Percentiles rank a stretch among this genome's conserved stretches.
These are phyloP conservation scores for Cancer borealis DNA, from an alignment of 2,888 invertebrate genomes.

Conservation along the genomic window DNA sequence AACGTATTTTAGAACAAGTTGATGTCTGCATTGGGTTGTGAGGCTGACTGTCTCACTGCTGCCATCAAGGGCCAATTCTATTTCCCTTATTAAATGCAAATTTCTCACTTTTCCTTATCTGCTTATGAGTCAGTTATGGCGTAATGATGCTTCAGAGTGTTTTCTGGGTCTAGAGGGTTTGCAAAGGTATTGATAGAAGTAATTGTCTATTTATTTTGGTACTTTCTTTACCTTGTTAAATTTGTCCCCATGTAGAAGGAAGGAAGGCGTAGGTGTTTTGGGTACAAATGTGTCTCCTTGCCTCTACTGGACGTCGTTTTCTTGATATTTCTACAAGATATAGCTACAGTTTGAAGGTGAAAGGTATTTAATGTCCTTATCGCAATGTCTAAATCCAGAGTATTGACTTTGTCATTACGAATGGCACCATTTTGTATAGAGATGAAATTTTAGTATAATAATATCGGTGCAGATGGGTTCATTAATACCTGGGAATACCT, in stretches of 20 bases:
- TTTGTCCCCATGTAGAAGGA: not conserved
- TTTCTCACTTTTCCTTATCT: not conserved
- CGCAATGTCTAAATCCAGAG: too few relatives aligned
- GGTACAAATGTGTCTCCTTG: too few relatives aligned
- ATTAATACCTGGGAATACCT: too few relatives aligned
- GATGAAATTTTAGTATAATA: too few relatives aligned
- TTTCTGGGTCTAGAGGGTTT: not conserved
- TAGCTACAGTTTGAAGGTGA: too few relatives aligned
- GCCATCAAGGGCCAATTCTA: conserved; percentile 10
- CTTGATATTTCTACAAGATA: too few relatives aligned
- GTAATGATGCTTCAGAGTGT: not conserved
- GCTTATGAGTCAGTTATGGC: not conserved
- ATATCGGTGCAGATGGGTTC: too few relatives aligned
- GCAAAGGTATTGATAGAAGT: not conserved
- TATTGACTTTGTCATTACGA: too few relatives aligned
- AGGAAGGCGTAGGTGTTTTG: too few relatives aligned
- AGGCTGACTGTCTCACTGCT: conserved; percentile 15
- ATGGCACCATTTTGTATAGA: too few relatives aligned
- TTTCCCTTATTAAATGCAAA: not conserved
- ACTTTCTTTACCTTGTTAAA: not conserved
- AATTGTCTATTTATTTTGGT: not conserved
- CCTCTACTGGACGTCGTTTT: too few relatives aligned
- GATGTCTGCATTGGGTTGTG: not conserved
- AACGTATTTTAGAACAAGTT: not conserved
- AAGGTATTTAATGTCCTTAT: too few relatives aligned